Evolutionary conservation across 2,797 vertebrate genomes (phyloP), one percentile per base, ranked within the genome.

Genomic region (Catharus ustulatus): DNA sequence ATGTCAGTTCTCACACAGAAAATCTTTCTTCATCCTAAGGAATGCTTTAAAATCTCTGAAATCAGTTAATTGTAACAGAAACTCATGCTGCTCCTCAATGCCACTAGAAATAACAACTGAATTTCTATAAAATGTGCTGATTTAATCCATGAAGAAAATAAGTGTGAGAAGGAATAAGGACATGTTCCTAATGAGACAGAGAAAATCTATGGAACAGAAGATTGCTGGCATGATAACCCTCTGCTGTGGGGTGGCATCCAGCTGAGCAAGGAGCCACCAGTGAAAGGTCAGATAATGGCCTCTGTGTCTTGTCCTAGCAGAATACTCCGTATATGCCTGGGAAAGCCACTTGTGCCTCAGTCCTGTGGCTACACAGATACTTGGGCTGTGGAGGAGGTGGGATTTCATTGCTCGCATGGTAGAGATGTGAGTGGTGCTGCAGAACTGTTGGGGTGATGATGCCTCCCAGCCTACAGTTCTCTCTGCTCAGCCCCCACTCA

Each of bases 61-160:
- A 77, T 34, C 34, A 42, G 55, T 58, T 57, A 84, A 51, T 22
- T 89, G n/a, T 58, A 83, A 57, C 22, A 84, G 58, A 94, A 97
- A 83, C 8, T 68, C 32, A 36, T 23, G 17, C 24, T 82, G 21
- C 38, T 64, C 7, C 43, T 84, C 43, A 84, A 20, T 1, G 5
- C 16, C n/a, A 36, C 43, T 79, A 62, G 38, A 6, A 78, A 45
- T n/a, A 62, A 16, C 11, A 32, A 32, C 7, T 19, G 11, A 71
- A 59, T 38, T 72, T 79, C 64, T 87, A 34, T 32, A 63, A 85
- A 81, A 66, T n/a, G 26, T 54, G 19, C 22, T 72, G 24, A 13
- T 48, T 26, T 29, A 64, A 48, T 87, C 55, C 45, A 92, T 42
- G 34, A 51, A 59, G 64, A 87, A 68, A 75, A 26, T 7, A 69